Evolutionary conservation across 1,140 invertebrate genomes (phyloP), one percentile per base, ranked within the genome.

Genomic region (Drosophila ohnishii): DNA sequence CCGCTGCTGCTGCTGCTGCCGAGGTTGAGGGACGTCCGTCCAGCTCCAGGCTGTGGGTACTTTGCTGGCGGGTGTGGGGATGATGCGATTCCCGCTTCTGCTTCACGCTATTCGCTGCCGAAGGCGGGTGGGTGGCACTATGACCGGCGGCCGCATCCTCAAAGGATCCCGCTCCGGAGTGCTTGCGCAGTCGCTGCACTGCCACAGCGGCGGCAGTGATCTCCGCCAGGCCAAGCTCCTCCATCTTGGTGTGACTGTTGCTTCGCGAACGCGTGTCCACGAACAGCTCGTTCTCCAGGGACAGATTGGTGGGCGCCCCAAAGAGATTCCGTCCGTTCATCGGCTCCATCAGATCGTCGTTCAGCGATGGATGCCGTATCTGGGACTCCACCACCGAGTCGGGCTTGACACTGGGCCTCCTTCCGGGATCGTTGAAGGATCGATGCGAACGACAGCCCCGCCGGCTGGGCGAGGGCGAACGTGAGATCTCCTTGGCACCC

Each of bases 181-280:
- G 85, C 60, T 91, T 91, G 53, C 90, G 81, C 56, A 90, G 62
- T 8, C 89, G 66, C 50, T 77, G 81, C 64, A 86, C 81, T 16
- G 84, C 80, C 50, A 88, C 75, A 30, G 84, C 80, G 14, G 78
- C 75, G n/a, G 80, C 69, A 1, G 79, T 78, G 30, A 85, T 69
- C 65, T 87, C 78, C 35, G 87, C 82, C 37, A 90, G 57, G 59
- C 84, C 85, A n/a, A 86, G 80, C 62, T 91, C 86, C 32, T 91
- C 89, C 78, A 91, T 91, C 39, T 91, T 91, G 16, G 87, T 91
- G 48, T 91, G 90, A 16, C 91, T 92, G 16, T 91, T 92, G 71
- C 91, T 92, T 37, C 91, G 86, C 16, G 91, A 92, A 1, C 90
- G 76, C 16, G 90, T 84, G 58, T 91, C 88, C 42, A 91, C 76